These are phyloP conservation scores for Leptobrachium leishanense DNA, from an alignment of 2,113 vertebrate species.

Conservation along the genomic window DNA sequence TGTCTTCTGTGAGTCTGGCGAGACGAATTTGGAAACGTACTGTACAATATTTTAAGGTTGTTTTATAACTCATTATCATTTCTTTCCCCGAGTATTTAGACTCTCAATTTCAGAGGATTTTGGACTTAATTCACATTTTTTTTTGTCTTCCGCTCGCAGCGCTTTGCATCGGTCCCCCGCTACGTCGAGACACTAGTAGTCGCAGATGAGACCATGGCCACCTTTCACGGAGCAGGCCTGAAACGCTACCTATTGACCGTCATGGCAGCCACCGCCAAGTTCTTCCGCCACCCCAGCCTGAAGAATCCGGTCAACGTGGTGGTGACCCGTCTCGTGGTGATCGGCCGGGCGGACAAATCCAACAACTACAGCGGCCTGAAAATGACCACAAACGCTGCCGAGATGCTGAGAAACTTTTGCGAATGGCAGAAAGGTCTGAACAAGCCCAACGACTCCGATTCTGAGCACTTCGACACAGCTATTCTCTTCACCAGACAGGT, in stretches of 20 bases:
- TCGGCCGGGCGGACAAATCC: slow-evolving; percentile 55
- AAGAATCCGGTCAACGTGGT: slow-evolving; percentile 65
- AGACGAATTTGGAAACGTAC: too few species aligned
- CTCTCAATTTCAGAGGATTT: too few species aligned
- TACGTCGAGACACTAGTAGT: slow-evolving; percentile 71
- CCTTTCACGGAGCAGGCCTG: slow-evolving; percentile 62
- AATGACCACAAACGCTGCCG: slow-evolving; percentile 61
- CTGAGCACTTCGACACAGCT: slow-evolving; percentile 69
- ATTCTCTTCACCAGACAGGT: slow-evolving; percentile 72
- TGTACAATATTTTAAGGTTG: too few species aligned
- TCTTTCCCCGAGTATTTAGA: too few species aligned
- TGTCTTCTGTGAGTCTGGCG: too few species aligned
- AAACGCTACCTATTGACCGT: slow-evolving; percentile 67
- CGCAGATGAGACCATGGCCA: slow-evolving; percentile 67
- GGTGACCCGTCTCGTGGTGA: slow-evolving; percentile 65
- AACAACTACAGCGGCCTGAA: slow-evolving; percentile 57
- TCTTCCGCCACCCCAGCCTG: slow-evolving; percentile 69
- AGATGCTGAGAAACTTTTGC: slow-evolving; percentile 70
- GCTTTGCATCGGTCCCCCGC: slow-evolving; percentile 66
- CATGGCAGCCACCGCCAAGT: slow-evolving; percentile 62
- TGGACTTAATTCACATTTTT: neutral
- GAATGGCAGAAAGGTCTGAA: slow-evolving; percentile 68
- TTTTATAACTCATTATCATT: too few species aligned
- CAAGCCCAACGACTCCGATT: slow-evolving; percentile 58
- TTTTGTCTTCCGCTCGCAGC: slow-evolving; percentile 48